phyloP scores from a whole-genome alignment of 2,113 vertebrate species.

The Andinoacara biseriatus region DNA sequence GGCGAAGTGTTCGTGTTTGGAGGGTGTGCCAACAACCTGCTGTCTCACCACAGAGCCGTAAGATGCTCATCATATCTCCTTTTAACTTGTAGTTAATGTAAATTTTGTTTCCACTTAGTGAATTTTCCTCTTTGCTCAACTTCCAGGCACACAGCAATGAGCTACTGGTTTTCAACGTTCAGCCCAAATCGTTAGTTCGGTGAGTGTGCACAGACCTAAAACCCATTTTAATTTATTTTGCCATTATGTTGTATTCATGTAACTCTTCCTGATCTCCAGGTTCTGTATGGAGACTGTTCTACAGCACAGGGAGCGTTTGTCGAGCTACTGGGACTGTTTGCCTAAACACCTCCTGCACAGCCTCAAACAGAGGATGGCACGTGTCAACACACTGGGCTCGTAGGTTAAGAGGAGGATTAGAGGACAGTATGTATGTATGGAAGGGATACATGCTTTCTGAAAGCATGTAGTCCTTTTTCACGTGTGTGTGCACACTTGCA shows the following conservation, averaged over 20 bases:
- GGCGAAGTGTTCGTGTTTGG: conserved; percentile 97
- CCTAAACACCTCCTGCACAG: conserved; percentile 92
- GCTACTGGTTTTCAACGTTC: conserved; percentile 90
- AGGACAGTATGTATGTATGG: background rate
- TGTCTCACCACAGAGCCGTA: conserved; percentile 92
- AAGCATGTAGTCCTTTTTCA: conserved; percentile 26
- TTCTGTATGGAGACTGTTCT: conserved; percentile 89
- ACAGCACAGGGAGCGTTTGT: conserved; percentile 87
- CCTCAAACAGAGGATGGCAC: conserved; percentile 86
- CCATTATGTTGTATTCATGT: background rate
- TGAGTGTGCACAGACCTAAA: conserved; percentile 66
- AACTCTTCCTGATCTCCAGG: conserved; percentile 66
- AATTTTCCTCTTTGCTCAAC: background rate
- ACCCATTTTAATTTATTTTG: background rate
- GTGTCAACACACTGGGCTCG: conserved; percentile 89
- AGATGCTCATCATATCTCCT: conserved; percentile 58
- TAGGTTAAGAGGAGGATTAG: conserved; percentile 62
- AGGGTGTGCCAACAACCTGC: conserved; percentile 96
- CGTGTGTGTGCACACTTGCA: conserved; percentile 36
- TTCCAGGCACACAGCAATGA: conserved; percentile 94
- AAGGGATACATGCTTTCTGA: background rate
- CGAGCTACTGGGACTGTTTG: conserved; percentile 89
- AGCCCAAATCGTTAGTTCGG: conserved; percentile 92
- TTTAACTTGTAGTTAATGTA: background rate
- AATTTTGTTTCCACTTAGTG: background rate